Evolutionary conservation across 1,140 invertebrate species (phyloP).

Genomic region (Thaumatotibia leucotreta): DNA sequence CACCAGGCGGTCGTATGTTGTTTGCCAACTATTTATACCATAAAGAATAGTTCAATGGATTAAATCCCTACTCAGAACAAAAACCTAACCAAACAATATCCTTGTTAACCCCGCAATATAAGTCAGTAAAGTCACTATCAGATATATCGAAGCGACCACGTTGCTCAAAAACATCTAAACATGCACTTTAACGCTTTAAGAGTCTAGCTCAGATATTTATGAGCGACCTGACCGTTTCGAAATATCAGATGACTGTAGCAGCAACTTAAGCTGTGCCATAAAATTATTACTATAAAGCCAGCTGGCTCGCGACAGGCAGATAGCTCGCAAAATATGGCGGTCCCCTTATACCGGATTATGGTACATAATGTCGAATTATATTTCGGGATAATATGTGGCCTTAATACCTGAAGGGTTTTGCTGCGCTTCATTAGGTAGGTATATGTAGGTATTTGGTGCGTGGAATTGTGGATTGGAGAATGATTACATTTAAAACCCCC

Average conservation of each 20-base stretch:
- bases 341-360: conserved; percentile 26
- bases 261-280: conserved; percentile 46
- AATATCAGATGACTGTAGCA: no score
- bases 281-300: conserved; percentile 51
- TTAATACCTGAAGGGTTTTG: background rate
- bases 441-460: background rate
- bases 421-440: conserved; percentile 14
- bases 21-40: no score
- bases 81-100: background rate
- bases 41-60: no score
- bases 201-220: background rate
- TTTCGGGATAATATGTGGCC: conserved; percentile 14
- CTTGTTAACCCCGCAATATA: background rate
- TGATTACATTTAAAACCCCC: no score
- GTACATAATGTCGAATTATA: conserved; percentile 34
- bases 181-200: no score
- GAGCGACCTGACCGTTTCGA: no score
- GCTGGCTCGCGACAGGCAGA: conserved; percentile 37
- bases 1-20: no score
- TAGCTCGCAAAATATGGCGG: conserved; percentile 44
- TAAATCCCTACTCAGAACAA: background rate
- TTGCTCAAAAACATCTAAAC: no score
- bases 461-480: background rate
- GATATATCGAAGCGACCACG: no score
- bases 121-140: no score